These are phyloP conservation scores for Sebastes nivosus DNA, from an alignment of 2,797 vertebrate genomes.

Conservation along the genomic window DNA sequence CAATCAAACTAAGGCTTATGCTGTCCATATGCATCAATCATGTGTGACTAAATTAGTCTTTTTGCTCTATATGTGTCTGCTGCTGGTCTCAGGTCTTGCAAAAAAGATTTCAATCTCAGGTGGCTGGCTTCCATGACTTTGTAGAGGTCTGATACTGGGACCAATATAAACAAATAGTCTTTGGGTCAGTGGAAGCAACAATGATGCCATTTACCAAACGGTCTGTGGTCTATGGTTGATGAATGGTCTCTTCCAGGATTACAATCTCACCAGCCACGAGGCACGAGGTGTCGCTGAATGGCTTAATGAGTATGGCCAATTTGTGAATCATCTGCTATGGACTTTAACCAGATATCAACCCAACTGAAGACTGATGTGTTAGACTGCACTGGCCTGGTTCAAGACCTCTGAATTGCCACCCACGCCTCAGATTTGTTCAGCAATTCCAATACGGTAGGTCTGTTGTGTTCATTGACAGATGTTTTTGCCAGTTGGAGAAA, in stretches of 20 bases:
- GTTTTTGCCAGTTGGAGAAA: neutral
- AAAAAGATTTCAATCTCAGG: neutral
- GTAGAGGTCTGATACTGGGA: neutral
- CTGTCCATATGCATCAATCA: neutral
- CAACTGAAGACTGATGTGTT: neutral
- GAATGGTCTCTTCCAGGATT: neutral
- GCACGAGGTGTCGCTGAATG: neutral
- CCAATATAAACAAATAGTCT: neutral
- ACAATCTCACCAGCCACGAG: neutral
- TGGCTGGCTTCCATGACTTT: neutral
- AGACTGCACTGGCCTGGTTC: neutral
- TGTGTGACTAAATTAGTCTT: neutral
- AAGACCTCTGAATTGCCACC: neutral
- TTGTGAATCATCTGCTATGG: neutral
- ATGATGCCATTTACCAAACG: neutral
- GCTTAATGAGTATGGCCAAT: neutral
- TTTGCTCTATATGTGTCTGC: neutral
- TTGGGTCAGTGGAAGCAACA: neutral
- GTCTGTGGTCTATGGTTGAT: neutral
- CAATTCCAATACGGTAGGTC: neutral
- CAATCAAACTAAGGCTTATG: neutral
- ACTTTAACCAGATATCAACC: neutral
- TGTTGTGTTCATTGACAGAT: neutral
- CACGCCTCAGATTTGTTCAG: neutral
- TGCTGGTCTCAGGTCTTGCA: neutral